Base-by-base conservation (phyloP, 92 coral and sea anemone genomes). In the Isaurus tuberculatus region DNA sequence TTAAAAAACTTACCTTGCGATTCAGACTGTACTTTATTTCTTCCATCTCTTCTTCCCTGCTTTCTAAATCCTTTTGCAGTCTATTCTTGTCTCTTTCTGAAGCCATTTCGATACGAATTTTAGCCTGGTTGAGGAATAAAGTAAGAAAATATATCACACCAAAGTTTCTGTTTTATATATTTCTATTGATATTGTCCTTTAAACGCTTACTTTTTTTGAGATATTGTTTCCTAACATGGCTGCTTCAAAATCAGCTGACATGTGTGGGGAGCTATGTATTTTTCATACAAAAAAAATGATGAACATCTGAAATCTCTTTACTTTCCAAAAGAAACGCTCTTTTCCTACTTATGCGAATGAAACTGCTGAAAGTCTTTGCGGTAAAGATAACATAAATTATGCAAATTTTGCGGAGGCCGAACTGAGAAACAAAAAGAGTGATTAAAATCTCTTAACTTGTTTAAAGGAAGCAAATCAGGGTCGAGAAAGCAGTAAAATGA, bases 21-120 rank as follows among this genome's bases (percentile, higher is more conserved):
- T 90, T 92, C 88, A 91, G 86, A 79, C 75, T 79, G 30, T 87
- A 92, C 32, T 92, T 91, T 64, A 91, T 71, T 31, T 95, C 98
- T 49, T 95, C 98, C 77, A 94, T 83, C 72, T 95, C 98, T 15
- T 95, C 98, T 15, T 95, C 98, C 36, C 85, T 93, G 27, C 91
- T 58, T 57, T 95, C 98, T 48, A 91, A 79, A 34, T 95, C 98
- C 83, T 94, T 95, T 22, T 94, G 98, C 43, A 85, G 88, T 63
- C 90, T 83, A 66, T 94, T 87, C 81, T 94, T 95, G 79, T 79
- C 85, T 57, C 94, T 88, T 70, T 93, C 98, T 9, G 91, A 88
- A 8, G 97, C 98, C 98, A 95, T 95, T 86, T 95, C 98, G 30
- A 95, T 87, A 30, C 97, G 97, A 30, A 96, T 89, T 72, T 94